phyloP scores from a whole-genome alignment of 2,797 vertebrate genomes.

The Platyrinchus mystaceus region DNA sequence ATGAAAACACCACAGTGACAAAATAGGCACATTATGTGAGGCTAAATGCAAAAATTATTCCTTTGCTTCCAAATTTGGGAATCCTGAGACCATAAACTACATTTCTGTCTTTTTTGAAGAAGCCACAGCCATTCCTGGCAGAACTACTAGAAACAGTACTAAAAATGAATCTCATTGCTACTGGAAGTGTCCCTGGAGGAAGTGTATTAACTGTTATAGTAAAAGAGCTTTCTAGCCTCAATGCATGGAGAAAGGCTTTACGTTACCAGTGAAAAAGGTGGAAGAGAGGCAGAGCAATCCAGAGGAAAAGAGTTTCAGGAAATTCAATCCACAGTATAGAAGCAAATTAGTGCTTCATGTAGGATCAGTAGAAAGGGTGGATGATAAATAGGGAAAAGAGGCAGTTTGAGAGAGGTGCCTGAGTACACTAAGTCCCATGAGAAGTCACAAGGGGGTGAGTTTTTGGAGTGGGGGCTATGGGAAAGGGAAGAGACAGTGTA shows the following conservation, averaged over 20 bases:
- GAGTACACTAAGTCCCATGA: not conserved
- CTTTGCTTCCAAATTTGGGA: not conserved
- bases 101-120: not conserved
- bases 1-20: not conserved
- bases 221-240: not conserved
- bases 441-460: not conserved
- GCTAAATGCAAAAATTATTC: not conserved
- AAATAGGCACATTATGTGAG: not conserved
- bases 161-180: not conserved
- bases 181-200: not conserved
- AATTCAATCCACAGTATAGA: not conserved
- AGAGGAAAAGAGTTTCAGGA: not conserved
- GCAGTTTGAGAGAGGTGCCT: not conserved
- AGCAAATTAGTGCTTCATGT: not conserved
- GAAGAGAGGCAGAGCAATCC: not conserved
- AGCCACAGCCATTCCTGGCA: not conserved
- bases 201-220: not conserved
- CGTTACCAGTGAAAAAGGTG: not conserved
- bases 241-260: not conserved
- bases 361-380: not conserved
- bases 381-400: not conserved
- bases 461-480: rapidly evolving
- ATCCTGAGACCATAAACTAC: not conserved
- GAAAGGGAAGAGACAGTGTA: not conserved
- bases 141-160: not conserved